Percentiles rank a stretch among this genome's conserved stretches.
phyloP scores from a whole-genome alignment of 1,140 invertebrate genomes.

The Streblospio benedicti region DNA sequence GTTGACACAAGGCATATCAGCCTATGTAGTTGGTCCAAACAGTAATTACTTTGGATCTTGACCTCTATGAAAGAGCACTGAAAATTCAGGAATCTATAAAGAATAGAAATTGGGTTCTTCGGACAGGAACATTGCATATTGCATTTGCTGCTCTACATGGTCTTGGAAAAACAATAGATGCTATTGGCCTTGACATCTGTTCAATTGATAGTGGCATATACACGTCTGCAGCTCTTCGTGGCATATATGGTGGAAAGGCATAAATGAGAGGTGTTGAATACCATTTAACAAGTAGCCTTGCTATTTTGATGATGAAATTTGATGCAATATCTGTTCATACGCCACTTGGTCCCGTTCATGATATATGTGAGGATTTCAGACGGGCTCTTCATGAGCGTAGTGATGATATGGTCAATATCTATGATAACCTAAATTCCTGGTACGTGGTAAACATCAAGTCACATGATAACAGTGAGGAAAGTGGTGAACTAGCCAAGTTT shows the following conservation, averaged over 20 bases:
- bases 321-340: too few species aligned
- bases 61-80: background rate
- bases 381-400: too few species aligned
- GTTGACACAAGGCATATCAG: background rate
- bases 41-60: background rate
- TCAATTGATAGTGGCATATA: conserved; percentile 4
- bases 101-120: background rate
- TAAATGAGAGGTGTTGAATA: conserved; percentile 4
- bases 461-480: too few species aligned
- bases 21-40: background rate
- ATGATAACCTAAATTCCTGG: too few species aligned
- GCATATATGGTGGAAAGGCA: background rate
- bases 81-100: background rate
- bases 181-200: background rate
- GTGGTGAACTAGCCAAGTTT: too few species aligned
- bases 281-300: background rate
- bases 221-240: background rate
- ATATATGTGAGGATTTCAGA: too few species aligned
- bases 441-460: too few species aligned
- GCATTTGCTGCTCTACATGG: background rate
- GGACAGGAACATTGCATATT: background rate
- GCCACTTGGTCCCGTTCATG: too few species aligned
- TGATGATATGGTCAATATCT: too few species aligned
- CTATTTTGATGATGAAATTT: background rate
- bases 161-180: background rate